Evolutionary conservation across 2,888 invertebrate genomes (phyloP).

Genomic region (Sussaba pulchella): DNA sequence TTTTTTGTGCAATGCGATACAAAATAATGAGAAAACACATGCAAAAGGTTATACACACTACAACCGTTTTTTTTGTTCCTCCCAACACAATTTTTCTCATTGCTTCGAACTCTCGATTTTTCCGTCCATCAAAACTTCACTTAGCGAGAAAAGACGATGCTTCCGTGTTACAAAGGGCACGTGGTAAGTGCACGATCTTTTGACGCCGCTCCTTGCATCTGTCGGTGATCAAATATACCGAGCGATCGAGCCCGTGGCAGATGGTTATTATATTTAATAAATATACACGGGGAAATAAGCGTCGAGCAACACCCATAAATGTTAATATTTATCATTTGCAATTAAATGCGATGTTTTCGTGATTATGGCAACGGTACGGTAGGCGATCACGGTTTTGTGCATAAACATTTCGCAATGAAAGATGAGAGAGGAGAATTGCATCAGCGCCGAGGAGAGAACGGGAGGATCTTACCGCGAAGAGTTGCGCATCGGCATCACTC

Average conservation of each 20-base stretch:
- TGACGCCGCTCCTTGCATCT: not conserved
- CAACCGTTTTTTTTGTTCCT: too few relatives aligned
- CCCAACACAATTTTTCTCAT: too few relatives aligned
- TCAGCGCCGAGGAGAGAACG: slow-evolving; percentile 38
- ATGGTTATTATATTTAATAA: not conserved
- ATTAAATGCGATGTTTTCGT: slow-evolving; percentile 38
- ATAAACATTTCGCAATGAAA: slow-evolving; percentile 23
- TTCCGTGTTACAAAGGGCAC: not conserved
- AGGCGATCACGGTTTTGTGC: not conserved
- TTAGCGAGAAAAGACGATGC: not conserved
- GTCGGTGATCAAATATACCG: not conserved
- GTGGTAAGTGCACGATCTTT: not conserved
- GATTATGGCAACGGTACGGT: not conserved
- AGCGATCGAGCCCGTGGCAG: not conserved
- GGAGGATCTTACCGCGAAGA: not conserved
- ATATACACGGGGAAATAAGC: not conserved
- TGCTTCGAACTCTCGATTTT: too few relatives aligned
- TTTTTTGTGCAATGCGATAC: too few relatives aligned
- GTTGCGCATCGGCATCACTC: slow-evolving; percentile 45
- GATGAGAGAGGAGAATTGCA: slow-evolving; percentile 48
- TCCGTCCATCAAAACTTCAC: not conserved
- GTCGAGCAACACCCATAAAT: not conserved
- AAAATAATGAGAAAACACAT: too few relatives aligned
- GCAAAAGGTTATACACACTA: too few relatives aligned
- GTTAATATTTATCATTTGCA: slow-evolving; percentile 51